Evolutionary conservation across 2,888 invertebrate species (phyloP), one percentile per base, ranked within the genome.

Genomic region (Melanophora roralis): DNA sequence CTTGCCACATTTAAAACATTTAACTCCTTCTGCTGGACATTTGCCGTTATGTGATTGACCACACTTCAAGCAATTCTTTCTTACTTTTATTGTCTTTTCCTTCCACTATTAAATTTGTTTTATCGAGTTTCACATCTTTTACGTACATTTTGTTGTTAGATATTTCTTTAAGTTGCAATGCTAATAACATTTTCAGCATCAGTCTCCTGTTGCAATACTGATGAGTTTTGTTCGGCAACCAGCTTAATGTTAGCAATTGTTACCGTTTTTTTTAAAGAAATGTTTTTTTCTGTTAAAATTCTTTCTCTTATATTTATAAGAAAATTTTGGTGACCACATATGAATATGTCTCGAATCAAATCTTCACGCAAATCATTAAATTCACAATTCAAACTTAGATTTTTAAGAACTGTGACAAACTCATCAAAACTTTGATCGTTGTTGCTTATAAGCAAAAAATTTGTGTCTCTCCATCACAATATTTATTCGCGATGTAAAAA

Each of bases 1-100:
- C 9, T 59, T 55, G 21, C 51, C 49, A 14, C 69, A 81, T 19
- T 23, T 62, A 21, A 59, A 38, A 14, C 81, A 81, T n/a, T 38
- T 72, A 4, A 40, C 47, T 6, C 53, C 45, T 16, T 51, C 32
- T 21, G 82, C 81, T 45, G 82, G 81, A 43, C 78, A 82, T 32
- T 73, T 78, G n/a, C 40, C 51, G 23, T 76, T n/a, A 38, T 82
- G 78, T 0, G 38, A 38, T 68, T 72, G 57, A 14, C 75, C 75
- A 45, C 76, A 79, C 19, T 51, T 51, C 0, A 7, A 72, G 49
- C 76, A 67, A 14, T 23, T 64, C 4, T 5, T 27, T 5, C 27
- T 27, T 27, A 6, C 6, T 27, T 3, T 3, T 27, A 5, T 27
- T 27, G 27, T 23, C 6, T 47, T 43, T 6, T 21, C n/a, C n/a